Conservation (phyloP, 2,797 vertebrate genomes). For the Silurus aristotelis region DNA sequence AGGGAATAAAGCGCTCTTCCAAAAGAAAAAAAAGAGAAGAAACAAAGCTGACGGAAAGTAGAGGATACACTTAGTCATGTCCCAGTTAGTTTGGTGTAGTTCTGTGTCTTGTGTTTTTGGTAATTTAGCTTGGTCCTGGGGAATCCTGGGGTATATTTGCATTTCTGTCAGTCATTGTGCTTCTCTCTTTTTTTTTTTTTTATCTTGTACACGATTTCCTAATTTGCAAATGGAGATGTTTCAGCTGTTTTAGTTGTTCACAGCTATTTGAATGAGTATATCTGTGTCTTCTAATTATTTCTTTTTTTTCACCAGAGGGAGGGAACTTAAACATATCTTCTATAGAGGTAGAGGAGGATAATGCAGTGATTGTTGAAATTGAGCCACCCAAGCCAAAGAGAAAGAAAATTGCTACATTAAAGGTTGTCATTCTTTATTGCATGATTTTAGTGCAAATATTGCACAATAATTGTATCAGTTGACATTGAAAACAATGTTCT, state of each 20-base stretch:
- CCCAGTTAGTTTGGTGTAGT: no score
- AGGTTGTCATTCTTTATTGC: conserved; percentile 67
- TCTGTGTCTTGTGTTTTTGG: no score
- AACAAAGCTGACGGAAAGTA: no score
- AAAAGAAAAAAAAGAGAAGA: no score
- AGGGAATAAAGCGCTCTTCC: no score
- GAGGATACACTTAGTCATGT: no score
- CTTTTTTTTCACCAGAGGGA: conserved; percentile 70
- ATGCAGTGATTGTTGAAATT: conserved; percentile 66
- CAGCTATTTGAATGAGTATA: background rate
- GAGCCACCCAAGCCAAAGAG: conserved; percentile 75
- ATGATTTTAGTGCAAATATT: background rate
- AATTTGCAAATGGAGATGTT: background rate
- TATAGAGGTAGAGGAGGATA: conserved; percentile 75
- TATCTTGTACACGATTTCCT: background rate
- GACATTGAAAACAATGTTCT: background rate
- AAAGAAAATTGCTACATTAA: conserved; percentile 81
- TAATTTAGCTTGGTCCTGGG: no score
- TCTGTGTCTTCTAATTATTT: conserved; percentile 27
- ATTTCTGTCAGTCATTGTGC: background rate
- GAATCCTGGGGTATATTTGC: no score
- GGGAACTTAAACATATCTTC: conserved; percentile 72
- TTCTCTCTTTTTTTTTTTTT: background rate
- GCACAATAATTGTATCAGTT: background rate
- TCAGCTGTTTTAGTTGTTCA: background rate